phyloP scores from a whole-genome alignment of 2,797 vertebrate genomes.

The Anas bernieri region DNA sequence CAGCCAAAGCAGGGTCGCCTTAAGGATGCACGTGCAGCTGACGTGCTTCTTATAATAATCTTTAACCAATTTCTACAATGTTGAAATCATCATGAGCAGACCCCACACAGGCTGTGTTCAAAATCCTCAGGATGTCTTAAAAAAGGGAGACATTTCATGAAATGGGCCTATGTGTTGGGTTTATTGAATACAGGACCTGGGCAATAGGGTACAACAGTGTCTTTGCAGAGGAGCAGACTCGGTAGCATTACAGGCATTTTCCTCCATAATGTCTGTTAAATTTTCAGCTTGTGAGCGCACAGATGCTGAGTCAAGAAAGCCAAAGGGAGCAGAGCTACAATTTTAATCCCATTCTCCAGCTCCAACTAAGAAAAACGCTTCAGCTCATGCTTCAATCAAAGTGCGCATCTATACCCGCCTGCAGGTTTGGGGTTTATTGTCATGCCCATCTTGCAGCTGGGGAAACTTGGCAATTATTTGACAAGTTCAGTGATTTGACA shows the following conservation, averaged over 20 bases:
- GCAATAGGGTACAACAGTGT: no score
- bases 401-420: not conserved
- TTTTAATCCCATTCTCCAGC: not conserved
- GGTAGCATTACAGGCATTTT: not conserved
- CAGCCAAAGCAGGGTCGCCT: not conserved
- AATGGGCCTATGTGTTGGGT: not conserved
- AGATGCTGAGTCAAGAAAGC: not conserved
- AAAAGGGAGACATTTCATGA: not conserved
- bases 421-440: not conserved
- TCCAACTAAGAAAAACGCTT: not conserved
- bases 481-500: not conserved
- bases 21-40: fast-evolving
- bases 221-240: not conserved
- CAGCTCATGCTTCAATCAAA: not conserved
- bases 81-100: not conserved
- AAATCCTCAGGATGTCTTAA: not conserved
- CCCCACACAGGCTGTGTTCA: not conserved
- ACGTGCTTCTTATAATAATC: not conserved
- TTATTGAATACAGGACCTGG: not conserved
- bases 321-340: not conserved
- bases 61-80: not conserved
- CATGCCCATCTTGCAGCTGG: not conserved
- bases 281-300: not conserved
- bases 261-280: not conserved
- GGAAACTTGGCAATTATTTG: not conserved